Base-by-base conservation (phyloP, 2,113 vertebrate species). In the Ochotona princeps region DNA sequence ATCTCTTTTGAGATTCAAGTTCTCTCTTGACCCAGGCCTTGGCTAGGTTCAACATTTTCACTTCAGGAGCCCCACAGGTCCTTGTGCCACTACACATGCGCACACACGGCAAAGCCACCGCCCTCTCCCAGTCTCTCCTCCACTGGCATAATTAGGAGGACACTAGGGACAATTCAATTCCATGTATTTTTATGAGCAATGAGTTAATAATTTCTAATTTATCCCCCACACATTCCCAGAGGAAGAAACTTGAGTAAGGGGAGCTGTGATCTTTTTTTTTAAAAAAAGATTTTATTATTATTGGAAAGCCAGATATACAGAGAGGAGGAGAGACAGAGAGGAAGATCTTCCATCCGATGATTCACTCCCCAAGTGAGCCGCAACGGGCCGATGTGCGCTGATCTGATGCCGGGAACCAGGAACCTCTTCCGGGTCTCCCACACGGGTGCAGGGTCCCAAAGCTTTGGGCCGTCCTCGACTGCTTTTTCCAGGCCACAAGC, bases 151-250 rank as follows among this genome's bases (percentile, higher is more conserved):
- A 91, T 23, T 74, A 61, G 18, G 7, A 95, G 5, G n/a, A 74
- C 9, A 65, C 12, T 32, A 85, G 66, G 47, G 51, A 90, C 14
- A 88, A 60, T 49, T 66, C 67, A 69, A 38, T 21, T 54, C 74
- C 13, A 4, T 47, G 69, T 18, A 66, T n/a, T 91, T 85, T 83
- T 60, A 87, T 79, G 23, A 49, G n/a, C 87, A 92, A 85, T 73
- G 23, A 94, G 51, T 89, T 30, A 38, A 26, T 74, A 38, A 83
- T 51, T 87, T 69, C 38, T 80, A 90, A 18, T 74, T 66, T 80
- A 28, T 79, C 72, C 60, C 70, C 35, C 49, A 32, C 7, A 72
- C 4, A 79, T 38, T 85, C 73, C 51, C 47, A 86, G 67, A 95
- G 38, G 47, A 84, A 91, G 69, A 92, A 74, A n/a, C 76, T 57